Evolutionary conservation across 2,888 invertebrate genomes (phyloP).

Genomic region (Athetis lepigone): DNA sequence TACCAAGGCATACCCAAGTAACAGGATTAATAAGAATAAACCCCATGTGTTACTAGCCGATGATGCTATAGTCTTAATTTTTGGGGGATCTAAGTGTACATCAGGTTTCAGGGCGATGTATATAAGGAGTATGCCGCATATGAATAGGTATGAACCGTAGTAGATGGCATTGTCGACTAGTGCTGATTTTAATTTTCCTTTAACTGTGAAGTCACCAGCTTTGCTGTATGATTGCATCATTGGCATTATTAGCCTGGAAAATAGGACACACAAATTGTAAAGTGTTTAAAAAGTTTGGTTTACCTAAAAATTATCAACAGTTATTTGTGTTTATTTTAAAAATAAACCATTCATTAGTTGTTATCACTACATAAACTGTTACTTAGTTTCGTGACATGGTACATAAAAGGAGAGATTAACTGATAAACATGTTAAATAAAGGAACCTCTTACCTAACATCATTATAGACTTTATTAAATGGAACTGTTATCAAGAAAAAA

Average conservation of each 20-base stretch:
- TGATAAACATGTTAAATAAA: slow-evolving; percentile 39
- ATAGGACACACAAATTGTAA: too few species aligned
- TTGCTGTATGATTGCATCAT: slow-evolving; percentile 99
- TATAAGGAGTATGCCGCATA: slow-evolving; percentile 97
- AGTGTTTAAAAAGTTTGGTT: too few species aligned
- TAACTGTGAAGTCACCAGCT: slow-evolving; percentile 98
- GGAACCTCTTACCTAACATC: slow-evolving; percentile 17
- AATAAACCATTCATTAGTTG: background rate
- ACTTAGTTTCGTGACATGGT: slow-evolving; percentile 23
- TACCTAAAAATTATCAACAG: too few species aligned
- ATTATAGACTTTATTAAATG: slow-evolving; percentile 17
- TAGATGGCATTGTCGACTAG: slow-evolving; percentile 99
- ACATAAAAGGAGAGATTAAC: slow-evolving; percentile 23
- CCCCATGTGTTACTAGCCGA: slow-evolving; percentile 99
- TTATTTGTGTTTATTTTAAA: too few species aligned
- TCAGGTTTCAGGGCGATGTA: slow-evolving; percentile 98
- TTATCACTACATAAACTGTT: slow-evolving; percentile 30
- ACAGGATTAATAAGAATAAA: slow-evolving; percentile 96
- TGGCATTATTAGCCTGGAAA: slow-evolving; percentile 97
- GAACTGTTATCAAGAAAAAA: slow-evolving; percentile 1
- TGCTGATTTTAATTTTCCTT: slow-evolving; percentile 98
- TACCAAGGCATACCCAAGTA: slow-evolving; percentile 98
- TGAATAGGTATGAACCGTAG: slow-evolving; percentile 98
- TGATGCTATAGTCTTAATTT: slow-evolving; percentile 98
- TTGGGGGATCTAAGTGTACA: slow-evolving; percentile 96